A percentile compares a stretch with the other conserved stretches of the same genome.
Evolutionary conservation across 1,140 invertebrate genomes (phyloP).

Genomic region (Macrocentrus cingulum): DNA sequence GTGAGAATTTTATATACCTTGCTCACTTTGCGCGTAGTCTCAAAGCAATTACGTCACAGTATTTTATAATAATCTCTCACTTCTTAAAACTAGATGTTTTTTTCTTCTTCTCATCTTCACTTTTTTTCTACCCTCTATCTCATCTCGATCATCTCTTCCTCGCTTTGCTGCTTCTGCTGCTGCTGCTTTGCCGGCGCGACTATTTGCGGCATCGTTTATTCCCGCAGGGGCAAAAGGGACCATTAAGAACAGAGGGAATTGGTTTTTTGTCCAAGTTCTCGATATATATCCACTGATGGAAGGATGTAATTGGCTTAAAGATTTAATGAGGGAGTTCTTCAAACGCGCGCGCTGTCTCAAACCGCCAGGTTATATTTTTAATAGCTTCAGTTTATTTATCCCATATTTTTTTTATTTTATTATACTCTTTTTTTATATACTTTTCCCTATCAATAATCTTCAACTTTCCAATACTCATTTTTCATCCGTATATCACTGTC

Average conservation of each 20-base stretch:
- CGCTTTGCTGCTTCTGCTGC: background rate
- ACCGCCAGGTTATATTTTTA: no score
- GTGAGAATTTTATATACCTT: slow-evolving; percentile 21
- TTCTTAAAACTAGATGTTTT: no score
- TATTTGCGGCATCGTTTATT: slow-evolving; percentile 12
- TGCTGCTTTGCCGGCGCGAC: background rate
- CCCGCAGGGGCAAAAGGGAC: slow-evolving; percentile 3
- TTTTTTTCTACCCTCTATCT: slow-evolving; percentile 2
- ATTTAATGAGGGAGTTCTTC: slow-evolving; percentile 22
- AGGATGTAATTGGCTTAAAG: slow-evolving; percentile 27
- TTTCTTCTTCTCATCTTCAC: no score
- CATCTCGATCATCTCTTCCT: slow-evolving; percentile 14
- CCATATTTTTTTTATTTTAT: no score
- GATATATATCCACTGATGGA: slow-evolving; percentile 4
- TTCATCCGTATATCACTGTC: no score
- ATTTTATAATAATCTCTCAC: slow-evolving; percentile 18
- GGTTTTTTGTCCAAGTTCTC: slow-evolving; percentile 20
- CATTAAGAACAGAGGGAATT: slow-evolving; percentile 18
- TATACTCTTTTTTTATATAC: no score
- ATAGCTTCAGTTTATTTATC: no score
- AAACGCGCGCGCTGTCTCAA: no score
- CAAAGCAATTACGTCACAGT: slow-evolving; percentile 5
- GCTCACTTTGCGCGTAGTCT: background rate
- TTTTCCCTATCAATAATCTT: no score
- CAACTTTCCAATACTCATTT: no score